phyloP scores from a whole-genome alignment of 2,797 vertebrate species.

The Sebastes flavidus region DNA sequence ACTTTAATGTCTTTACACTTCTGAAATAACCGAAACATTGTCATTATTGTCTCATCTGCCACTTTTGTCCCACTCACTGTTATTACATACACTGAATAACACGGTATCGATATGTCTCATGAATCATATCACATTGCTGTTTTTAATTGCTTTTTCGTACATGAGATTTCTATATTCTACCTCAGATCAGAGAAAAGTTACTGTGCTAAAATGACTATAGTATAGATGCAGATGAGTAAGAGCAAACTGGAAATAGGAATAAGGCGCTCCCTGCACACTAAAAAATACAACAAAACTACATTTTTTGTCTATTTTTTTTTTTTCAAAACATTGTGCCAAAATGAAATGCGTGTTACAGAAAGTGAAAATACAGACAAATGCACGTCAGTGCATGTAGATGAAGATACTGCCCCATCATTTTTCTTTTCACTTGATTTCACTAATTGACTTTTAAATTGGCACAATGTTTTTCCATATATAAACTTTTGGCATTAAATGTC shows the following conservation, averaged over 20 bases:
- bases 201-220: constrained; percentile 63
- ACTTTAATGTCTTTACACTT: constrained; percentile 15
- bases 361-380: constrained; percentile 27
- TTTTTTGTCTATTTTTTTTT: constrained; percentile 2
- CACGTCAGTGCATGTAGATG: neutral
- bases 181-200: constrained; percentile 47
- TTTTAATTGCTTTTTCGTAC: constrained; percentile 77
- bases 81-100: constrained; percentile 54
- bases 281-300: constrained; percentile 43
- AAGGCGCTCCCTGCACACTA: constrained; percentile 68
- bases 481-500: constrained; percentile 55
- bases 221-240: constrained; percentile 63
- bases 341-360: constrained; percentile 5
- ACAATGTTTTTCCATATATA: constrained; percentile 40
- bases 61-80: constrained; percentile 23
- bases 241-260: constrained; percentile 66
- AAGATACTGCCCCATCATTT: neutral
- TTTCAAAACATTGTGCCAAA: constrained; percentile 43
- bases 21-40: constrained; percentile 21
- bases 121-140: constrained; percentile 63
- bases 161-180: constrained; percentile 59
- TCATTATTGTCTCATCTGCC: constrained; percentile 37
- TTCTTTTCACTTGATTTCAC: constrained; percentile 1
- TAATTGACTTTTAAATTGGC: constrained; percentile 35
- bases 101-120: constrained; percentile 56